phyloP scores from a whole-genome alignment of 2,888 invertebrate species.

The Listrodromus nycthemerus region DNA sequence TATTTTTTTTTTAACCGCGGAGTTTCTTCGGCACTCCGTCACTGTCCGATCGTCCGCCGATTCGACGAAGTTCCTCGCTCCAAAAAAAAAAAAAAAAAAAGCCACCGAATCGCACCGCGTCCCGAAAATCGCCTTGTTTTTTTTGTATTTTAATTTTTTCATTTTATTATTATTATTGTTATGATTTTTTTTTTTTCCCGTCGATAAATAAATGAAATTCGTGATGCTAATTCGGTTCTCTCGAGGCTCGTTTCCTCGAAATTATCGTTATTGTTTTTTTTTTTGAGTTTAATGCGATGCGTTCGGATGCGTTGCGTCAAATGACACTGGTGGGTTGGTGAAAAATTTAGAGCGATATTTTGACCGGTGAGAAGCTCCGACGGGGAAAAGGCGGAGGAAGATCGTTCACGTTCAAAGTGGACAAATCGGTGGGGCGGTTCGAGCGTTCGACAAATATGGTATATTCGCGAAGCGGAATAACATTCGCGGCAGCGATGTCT shows the following conservation, averaged over 20 bases:
- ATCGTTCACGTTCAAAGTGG: slow-evolving; percentile 43
- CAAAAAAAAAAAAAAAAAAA: background rate
- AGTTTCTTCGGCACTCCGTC: background rate
- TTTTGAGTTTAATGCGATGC: no score
- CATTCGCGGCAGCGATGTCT: slow-evolving; percentile 6
- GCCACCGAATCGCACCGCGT: background rate
- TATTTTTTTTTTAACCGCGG: background rate
- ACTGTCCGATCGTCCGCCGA: background rate
- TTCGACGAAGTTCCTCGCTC: background rate
- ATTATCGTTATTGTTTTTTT: no score
- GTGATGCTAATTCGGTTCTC: no score
- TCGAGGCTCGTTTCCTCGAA: no score
- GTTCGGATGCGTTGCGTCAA: slow-evolving; percentile 1
- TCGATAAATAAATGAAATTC: background rate
- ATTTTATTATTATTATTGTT: no score
- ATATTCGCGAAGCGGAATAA: slow-evolving; percentile 39
- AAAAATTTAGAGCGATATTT: slow-evolving; percentile 39
- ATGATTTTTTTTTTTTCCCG: background rate
- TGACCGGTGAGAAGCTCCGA: slow-evolving; percentile 16
- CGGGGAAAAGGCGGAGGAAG: slow-evolving; percentile 38
- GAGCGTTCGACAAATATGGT: slow-evolving; percentile 44
- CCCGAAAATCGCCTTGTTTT: background rate
- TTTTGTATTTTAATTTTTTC: no score
- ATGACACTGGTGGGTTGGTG: background rate
- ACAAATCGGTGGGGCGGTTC: background rate